A percentile compares a stretch with the other conserved stretches of the same genome.
phyloP scores from a whole-genome alignment of 37 sponge, comb jelly and placozoan species.

The Chondrosia reniformis region DNA sequence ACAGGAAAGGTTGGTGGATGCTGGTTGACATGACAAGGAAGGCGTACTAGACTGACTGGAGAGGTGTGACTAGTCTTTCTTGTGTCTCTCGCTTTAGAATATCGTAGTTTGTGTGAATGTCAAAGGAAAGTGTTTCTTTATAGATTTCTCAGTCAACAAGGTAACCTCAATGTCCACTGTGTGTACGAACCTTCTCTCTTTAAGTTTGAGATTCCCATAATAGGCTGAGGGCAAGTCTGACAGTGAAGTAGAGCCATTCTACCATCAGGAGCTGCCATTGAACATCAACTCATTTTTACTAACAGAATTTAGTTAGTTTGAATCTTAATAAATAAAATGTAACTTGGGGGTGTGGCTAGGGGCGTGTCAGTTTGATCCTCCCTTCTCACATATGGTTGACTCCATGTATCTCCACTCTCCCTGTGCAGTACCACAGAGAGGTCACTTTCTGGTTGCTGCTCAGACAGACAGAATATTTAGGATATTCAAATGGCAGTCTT shows the following conservation, averaged over 20 bases:
- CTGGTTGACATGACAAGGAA: no score
- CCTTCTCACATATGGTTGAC: neutral
- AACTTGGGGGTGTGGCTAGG: slow-evolving; percentile 18
- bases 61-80: no score
- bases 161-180: no score
- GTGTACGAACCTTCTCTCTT: no score
- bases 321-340: neutral
- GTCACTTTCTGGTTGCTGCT: slow-evolving; percentile 48
- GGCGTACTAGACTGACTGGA: no score
- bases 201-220: no score
- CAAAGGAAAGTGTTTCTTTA: neutral
- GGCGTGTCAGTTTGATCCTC: slow-evolving; percentile 20
- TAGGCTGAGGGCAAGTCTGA: no score
- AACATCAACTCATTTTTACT: neutral
- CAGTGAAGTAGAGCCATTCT: neutral
- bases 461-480: slow-evolving; percentile 64
- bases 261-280: neutral
- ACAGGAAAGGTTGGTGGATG: neutral
- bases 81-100: neutral
- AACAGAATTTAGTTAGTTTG: neutral
- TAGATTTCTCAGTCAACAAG: neutral
- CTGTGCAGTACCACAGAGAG: neutral
- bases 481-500: slow-evolving; percentile 71
- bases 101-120: neutral
- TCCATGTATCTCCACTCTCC: neutral